Evolutionary conservation across 2,888 invertebrate species (phyloP).

Genomic region (Stenolophus ochropezus): DNA sequence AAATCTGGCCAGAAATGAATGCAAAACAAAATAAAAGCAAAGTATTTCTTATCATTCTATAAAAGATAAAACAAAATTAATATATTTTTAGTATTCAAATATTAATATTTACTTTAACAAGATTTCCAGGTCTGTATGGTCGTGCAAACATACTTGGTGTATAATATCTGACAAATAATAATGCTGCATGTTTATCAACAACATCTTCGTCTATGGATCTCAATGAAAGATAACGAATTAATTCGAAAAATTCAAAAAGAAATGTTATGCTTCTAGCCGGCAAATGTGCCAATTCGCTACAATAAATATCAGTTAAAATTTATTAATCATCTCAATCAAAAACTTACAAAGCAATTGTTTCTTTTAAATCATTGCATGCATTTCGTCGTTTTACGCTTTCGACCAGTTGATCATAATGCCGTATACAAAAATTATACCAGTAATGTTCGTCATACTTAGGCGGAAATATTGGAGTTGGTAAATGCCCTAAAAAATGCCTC

Average conservation of each 20-base stretch:
- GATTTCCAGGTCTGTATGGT: slow-evolving; percentile 60
- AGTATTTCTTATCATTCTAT: slow-evolving; percentile 57
- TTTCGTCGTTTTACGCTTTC: slow-evolving; percentile 2
- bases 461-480: slow-evolving; percentile 63
- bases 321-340: not conserved
- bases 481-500: slow-evolving; percentile 63
- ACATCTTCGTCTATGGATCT: slow-evolving; percentile 51
- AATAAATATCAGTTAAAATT: slow-evolving; percentile 1
- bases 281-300: slow-evolving; percentile 60
- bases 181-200: slow-evolving; percentile 57
- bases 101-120: slow-evolving; percentile 50
- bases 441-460: slow-evolving; percentile 58
- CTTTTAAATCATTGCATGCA: not conserved
- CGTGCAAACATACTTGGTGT: slow-evolving; percentile 57
- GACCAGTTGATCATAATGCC: slow-evolving; percentile 10
- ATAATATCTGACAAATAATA: slow-evolving; percentile 61
- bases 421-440: slow-evolving; percentile 52
- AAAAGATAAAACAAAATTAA: not conserved
- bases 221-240: slow-evolving; percentile 55
- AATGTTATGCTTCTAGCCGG: slow-evolving; percentile 59
- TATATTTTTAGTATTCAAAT: not conserved
- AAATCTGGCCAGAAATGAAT: slow-evolving; percentile 61
- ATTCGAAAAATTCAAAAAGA: slow-evolving; percentile 55
- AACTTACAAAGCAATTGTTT: slow-evolving; percentile 32
- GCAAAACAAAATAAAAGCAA: slow-evolving; percentile 57